These are phyloP conservation scores for Channa maculata DNA, from an alignment of 2,113 vertebrate species.

Conservation along the genomic window DNA sequence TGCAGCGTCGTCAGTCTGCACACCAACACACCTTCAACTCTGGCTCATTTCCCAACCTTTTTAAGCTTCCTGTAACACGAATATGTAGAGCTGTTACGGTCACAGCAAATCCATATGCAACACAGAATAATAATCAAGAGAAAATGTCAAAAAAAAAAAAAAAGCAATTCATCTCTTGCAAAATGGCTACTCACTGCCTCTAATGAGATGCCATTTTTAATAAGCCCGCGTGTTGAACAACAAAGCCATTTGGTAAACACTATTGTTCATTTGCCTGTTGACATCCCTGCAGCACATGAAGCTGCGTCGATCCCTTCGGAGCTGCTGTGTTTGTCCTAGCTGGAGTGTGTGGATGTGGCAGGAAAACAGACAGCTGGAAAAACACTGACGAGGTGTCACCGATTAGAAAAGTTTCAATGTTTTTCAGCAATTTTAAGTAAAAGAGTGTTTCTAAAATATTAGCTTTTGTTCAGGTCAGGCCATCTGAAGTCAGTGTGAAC, in stretches of 20 bases:
- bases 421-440: background rate
- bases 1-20: constrained; percentile 22
- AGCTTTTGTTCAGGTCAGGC: too few species aligned
- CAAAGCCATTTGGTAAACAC: constrained; percentile 77
- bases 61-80: constrained; percentile 67
- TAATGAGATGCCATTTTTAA: constrained; percentile 81
- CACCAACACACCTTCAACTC: constrained; percentile 27
- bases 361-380: background rate
- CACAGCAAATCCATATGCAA: constrained; percentile 67
- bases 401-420: background rate
- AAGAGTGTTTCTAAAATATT: too few species aligned
- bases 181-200: constrained; percentile 56
- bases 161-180: constrained; percentile 74
- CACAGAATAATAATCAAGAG: constrained; percentile 74
- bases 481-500: too few species aligned
- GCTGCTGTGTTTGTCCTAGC: constrained; percentile 14
- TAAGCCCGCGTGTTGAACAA: constrained; percentile 75
- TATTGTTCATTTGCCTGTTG: constrained; percentile 74
- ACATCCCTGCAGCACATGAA: constrained; percentile 51
- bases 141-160: constrained; percentile 68
- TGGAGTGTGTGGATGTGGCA: constrained; percentile 1
- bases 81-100: constrained; percentile 57
- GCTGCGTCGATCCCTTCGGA: constrained; percentile 16
- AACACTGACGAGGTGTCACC: background rate
- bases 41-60: constrained; percentile 51